phyloP scores from a whole-genome alignment of 2,797 vertebrate genomes.

The Sebastes reedi region DNA sequence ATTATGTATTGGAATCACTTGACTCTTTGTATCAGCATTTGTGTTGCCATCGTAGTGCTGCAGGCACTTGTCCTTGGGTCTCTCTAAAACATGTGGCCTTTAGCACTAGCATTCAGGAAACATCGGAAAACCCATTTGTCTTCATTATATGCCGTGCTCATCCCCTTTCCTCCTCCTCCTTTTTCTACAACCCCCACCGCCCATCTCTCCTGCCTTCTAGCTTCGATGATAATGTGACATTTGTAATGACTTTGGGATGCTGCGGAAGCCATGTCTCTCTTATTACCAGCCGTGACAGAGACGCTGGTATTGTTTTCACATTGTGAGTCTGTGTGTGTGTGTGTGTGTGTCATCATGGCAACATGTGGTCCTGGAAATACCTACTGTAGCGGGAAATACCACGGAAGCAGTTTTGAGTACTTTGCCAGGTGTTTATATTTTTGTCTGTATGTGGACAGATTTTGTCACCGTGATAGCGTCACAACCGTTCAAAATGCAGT shows the following conservation, averaged over 20 bases:
- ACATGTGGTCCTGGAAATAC: neutral
- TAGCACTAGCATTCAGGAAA: conserved; percentile 25
- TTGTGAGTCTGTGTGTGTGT: neutral
- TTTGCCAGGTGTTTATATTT: neutral
- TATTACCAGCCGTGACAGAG: neutral
- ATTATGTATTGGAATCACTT: neutral
- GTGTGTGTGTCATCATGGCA: neutral
- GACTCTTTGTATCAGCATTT: conserved; percentile 7
- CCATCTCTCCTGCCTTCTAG: neutral
- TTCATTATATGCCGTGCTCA: conserved; percentile 37
- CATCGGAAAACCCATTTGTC: conserved; percentile 43
- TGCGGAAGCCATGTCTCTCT: neutral
- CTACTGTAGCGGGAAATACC: neutral
- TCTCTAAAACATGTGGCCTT: conserved; percentile 41
- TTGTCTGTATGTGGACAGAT: neutral
- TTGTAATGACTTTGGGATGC: conserved; percentile 9
- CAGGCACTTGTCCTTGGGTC: conserved; percentile 4
- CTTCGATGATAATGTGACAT: conserved; percentile 26
- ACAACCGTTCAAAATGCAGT: neutral
- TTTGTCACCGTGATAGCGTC: neutral
- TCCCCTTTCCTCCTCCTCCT: neutral
- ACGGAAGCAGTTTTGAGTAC: neutral
- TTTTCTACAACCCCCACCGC: neutral
- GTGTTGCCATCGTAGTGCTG: neutral
- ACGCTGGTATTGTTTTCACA: neutral